Evolutionary conservation across 2,797 vertebrate genomes (phyloP), one percentile per base, ranked within the genome.

Genomic region (Alca torda): DNA sequence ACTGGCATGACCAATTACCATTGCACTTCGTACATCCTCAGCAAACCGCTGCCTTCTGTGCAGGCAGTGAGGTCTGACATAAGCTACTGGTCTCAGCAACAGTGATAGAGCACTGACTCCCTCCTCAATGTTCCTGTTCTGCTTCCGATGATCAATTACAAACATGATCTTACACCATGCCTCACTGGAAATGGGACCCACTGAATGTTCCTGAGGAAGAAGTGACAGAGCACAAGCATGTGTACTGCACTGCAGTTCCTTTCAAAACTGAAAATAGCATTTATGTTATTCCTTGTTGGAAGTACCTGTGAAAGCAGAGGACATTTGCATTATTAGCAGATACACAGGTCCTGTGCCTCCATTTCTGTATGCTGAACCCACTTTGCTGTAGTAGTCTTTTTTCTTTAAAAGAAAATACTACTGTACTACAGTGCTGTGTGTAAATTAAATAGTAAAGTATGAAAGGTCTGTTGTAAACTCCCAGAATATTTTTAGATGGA

Each of bases 41-140:
- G 31, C 23, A 39, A 79, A 30, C 31, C 28, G 13, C 45, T 39
- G 18, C 63, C 33, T 46, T 81, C 68, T 79, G 24, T 7, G 3
- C 3, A 4, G 56, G 56, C 64, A 61, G 11, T 15, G 37, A 67
- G 39, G 37, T 56, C 35, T 63, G 59, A 28, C 3, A 3, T 4
- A 20, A 75, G 6, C 4, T 64, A 18, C 13, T 75, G 45, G 18
- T 50, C 26, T 37, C n/a, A 39, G 21, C 10, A 43, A 16, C 56
- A 63, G 25, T 46, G 24, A 1, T 21, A 53, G 50, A 85, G 17
- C 19, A n/a, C n/a, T 54, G 46, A 33, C 25, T 54, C 0, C 0
- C 53, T 61, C 28, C 25, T 28, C 15, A 51, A 48, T 4, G 11
- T 7, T 72, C 21, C 16, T n/a, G 8, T 60, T 74, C 43, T 6